Conservation (phyloP, 2,888 invertebrate genomes). For the Gortyna flavago region DNA sequence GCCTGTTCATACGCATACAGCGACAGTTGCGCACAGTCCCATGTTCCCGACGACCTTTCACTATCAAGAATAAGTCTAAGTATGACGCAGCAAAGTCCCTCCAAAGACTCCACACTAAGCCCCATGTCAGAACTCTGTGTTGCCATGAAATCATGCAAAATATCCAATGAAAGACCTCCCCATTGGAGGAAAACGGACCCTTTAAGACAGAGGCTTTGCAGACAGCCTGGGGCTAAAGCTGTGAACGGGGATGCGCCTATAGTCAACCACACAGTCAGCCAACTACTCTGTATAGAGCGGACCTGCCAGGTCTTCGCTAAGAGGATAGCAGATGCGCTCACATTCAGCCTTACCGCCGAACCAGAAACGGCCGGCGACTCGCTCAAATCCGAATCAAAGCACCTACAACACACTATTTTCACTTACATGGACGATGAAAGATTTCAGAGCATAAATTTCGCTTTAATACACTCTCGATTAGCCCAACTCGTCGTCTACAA, state of each 20-base stretch:
- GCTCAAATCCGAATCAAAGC: constrained; percentile 92
- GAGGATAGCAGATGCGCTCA: constrained; percentile 91
- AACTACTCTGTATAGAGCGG: constrained; percentile 84
- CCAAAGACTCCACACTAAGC: constrained; percentile 79
- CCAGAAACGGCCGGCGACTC: constrained; percentile 89
- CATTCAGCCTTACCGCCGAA: constrained; percentile 89
- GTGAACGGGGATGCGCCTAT: constrained; percentile 78
- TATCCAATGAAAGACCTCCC: constrained; percentile 82
- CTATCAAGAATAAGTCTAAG: constrained; percentile 80
- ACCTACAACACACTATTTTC: constrained; percentile 92
- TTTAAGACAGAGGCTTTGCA: constrained; percentile 77
- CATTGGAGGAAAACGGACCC: constrained; percentile 83
- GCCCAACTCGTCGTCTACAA: constrained; percentile 91
- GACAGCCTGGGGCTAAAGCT: constrained; percentile 77
- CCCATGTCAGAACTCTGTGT: constrained; percentile 91
- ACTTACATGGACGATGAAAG: constrained; percentile 93
- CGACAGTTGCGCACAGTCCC: constrained; percentile 79
- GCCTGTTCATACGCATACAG: constrained; percentile 83
- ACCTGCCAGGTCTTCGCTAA: constrained; percentile 92
- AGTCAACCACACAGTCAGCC: constrained; percentile 83
- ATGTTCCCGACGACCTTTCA: constrained; percentile 78
- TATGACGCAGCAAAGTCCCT: constrained; percentile 69
- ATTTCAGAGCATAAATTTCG: constrained; percentile 91
- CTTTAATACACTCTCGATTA: constrained; percentile 91
- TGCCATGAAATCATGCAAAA: constrained; percentile 90